Conservation (phyloP, 2,888 invertebrate genomes). For the Rotaria sp. region DNA sequence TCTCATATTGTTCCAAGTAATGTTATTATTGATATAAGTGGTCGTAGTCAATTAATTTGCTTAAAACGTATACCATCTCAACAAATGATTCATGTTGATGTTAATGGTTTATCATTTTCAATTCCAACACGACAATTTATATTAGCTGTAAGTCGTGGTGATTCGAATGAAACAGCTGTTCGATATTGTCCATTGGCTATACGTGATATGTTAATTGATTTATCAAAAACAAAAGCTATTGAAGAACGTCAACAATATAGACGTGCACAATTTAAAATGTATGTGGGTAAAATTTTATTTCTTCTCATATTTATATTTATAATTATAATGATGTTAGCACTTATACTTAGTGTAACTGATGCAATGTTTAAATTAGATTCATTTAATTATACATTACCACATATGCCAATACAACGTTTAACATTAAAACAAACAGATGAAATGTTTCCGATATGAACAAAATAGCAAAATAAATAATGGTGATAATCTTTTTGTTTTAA, state of each 20-base stretch:
- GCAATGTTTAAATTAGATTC: background rate
- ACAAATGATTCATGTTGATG: conserved; percentile 2
- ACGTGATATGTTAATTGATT: background rate
- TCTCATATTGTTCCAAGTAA: background rate
- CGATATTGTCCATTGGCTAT: background rate
- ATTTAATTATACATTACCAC: too few relatives aligned
- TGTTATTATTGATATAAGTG: background rate
- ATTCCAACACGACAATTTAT: conserved; percentile 6
- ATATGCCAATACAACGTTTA: too few relatives aligned
- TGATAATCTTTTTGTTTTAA: too few relatives aligned
- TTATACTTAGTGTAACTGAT: background rate
- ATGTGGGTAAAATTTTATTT: background rate
- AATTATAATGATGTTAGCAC: background rate
- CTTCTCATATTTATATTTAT: background rate
- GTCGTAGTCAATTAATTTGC: background rate
- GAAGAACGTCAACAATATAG: background rate
- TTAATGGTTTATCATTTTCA: background rate
- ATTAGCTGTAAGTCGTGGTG: background rate
- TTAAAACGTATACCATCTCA: conserved; percentile 15
- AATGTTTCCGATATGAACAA: too few relatives aligned
- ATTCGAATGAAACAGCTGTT: background rate
- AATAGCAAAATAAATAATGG: too few relatives aligned
- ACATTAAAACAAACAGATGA: too few relatives aligned
- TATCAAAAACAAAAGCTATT: background rate
- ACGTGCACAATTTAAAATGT: background rate